These are phyloP conservation scores for Lamprologus lemairii DNA, from an alignment of 2,113 vertebrate genomes.

Conservation along the genomic window DNA sequence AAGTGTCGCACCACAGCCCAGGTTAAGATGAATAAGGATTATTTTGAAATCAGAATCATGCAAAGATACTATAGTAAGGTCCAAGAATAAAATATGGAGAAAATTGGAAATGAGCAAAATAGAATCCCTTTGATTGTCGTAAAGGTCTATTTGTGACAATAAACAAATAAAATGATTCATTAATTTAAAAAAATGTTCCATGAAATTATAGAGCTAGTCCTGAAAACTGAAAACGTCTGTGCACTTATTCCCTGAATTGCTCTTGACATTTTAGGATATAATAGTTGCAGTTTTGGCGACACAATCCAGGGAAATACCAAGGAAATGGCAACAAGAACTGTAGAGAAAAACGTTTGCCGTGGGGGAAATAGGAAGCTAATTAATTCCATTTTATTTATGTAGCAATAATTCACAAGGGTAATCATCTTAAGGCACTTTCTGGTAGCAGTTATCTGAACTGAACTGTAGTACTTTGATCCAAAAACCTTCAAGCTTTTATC, in stretches of 20 bases:
- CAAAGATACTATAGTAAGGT: background rate
- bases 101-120: background rate
- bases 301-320: background rate
- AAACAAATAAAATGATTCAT: background rate
- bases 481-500: background rate
- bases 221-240: background rate
- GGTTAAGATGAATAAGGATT: background rate
- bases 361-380: background rate
- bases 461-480: background rate
- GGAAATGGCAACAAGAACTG: background rate
- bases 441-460: background rate
- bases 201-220: background rate
- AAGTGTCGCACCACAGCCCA: background rate
- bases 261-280: background rate
- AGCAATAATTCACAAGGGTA: background rate
- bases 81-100: background rate
- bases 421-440: background rate
- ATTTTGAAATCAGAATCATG: background rate
- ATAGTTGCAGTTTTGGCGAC: background rate
- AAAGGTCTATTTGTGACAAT: background rate
- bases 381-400: background rate
- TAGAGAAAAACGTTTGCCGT: background rate
- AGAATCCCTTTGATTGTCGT: background rate
- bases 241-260: background rate
- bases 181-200: background rate